Conservation (phyloP, 2,797 vertebrate species). For the Scleropages formosus region DNA sequence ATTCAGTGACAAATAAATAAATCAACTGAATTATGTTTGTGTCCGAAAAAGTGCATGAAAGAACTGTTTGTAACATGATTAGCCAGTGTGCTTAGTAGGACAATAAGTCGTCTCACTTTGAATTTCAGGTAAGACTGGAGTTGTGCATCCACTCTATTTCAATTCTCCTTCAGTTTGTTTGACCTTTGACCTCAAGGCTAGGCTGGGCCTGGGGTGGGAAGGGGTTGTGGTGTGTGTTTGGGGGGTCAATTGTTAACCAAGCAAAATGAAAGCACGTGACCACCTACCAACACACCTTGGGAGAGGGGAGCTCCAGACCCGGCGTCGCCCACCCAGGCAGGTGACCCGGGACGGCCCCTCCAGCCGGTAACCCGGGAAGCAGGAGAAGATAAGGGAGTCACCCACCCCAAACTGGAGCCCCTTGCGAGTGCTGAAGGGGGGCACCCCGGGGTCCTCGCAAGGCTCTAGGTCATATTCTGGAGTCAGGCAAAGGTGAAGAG, state of each 20-base stretch:
- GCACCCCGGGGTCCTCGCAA: constrained; percentile 92
- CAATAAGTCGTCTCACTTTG: no score
- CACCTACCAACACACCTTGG: constrained; percentile 99
- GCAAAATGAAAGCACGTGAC: constrained; percentile 93
- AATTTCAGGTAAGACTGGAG: no score
- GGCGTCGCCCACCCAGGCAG: constrained; percentile 96
- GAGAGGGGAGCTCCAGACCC: constrained; percentile 99
- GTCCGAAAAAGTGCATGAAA: no score
- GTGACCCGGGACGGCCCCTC: constrained; percentile 88
- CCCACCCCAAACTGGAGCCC: constrained; percentile 93
- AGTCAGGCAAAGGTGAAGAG: constrained; percentile 9
- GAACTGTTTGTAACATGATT: no score
- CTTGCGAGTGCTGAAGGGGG: constrained; percentile 89
- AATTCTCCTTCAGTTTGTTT: not conserved
- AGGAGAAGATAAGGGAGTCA: constrained; percentile 88
- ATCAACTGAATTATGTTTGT: no score
- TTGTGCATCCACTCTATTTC: no score
- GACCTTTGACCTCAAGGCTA: not conserved
- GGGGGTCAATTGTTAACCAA: constrained; percentile 62
- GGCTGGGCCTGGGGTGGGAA: not conserved
- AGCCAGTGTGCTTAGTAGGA: no score
- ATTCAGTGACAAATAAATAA: no score
- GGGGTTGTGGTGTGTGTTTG: not conserved
- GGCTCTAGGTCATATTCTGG: constrained; percentile 94
- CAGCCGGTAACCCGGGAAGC: constrained; percentile 96